Evolutionary conservation across 2,888 invertebrate species (phyloP).

Genomic region (Dicranocentrus wangi): DNA sequence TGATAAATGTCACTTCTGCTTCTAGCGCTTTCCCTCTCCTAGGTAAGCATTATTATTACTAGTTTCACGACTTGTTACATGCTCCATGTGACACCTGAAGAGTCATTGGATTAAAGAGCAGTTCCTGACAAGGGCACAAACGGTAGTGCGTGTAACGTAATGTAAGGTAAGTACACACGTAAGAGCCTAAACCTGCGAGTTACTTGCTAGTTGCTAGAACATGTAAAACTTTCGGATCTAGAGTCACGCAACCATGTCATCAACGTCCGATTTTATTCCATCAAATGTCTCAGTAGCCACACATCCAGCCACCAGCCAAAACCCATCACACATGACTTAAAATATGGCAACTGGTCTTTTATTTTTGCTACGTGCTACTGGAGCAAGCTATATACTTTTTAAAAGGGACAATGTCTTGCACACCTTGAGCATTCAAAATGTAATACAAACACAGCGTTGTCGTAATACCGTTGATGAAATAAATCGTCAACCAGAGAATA

Average conservation of each 20-base stretch:
- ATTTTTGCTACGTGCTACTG: slow-evolving; percentile 1
- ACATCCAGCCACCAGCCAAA: slow-evolving; percentile 26
- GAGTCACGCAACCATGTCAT: slow-evolving; percentile 60
- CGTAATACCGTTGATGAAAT: too few species aligned
- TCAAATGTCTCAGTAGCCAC: slow-evolving; percentile 25
- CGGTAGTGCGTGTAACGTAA: neutral
- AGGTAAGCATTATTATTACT: slow-evolving; percentile 48
- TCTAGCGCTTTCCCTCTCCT: neutral
- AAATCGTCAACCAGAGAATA: too few species aligned
- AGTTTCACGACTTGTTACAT: slow-evolving; percentile 57
- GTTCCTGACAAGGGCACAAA: slow-evolving; percentile 23
- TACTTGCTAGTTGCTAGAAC: neutral
- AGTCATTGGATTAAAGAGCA: slow-evolving; percentile 60
- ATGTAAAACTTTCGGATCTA: slow-evolving; percentile 46
- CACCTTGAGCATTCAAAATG: too few species aligned
- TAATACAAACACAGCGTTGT: too few species aligned
- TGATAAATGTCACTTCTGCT: slow-evolving; percentile 46
- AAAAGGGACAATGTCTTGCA: too few species aligned
- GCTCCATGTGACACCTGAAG: slow-evolving; percentile 61
- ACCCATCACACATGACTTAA: slow-evolving; percentile 9
- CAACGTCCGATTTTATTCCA: slow-evolving; percentile 62
- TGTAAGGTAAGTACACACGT: neutral
- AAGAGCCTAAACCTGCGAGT: neutral
- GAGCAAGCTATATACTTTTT: too few species aligned
- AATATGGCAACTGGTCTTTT: slow-evolving; percentile 31